A percentile compares a stretch with the other conserved stretches of the same genome.
Evolutionary conservation across 2,888 invertebrate species (phyloP).

Genomic region (Dioctria rufipes): DNA sequence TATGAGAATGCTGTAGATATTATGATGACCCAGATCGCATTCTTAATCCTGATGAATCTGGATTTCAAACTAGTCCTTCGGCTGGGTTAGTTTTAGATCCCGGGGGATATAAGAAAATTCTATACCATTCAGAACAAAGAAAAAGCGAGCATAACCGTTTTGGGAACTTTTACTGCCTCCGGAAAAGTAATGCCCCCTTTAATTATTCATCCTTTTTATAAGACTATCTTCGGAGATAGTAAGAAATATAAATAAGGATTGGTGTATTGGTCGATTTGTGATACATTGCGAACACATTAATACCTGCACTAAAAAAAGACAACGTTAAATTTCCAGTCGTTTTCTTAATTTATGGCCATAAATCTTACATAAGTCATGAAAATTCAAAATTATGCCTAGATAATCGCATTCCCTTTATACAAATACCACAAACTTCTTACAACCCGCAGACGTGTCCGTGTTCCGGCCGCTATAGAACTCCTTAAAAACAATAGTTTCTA

Average conservation of each 20-base stretch:
- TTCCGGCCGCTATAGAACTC: not conserved
- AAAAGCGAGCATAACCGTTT: not conserved
- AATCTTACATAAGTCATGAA: not conserved
- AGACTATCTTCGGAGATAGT: too few relatives aligned
- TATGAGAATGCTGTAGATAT: not conserved
- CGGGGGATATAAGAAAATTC: not conserved
- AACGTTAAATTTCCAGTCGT: too few relatives aligned
- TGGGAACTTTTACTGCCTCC: not conserved
- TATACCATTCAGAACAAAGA: not conserved
- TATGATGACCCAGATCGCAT: not conserved
- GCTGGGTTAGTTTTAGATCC: not conserved
- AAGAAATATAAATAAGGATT: too few relatives aligned
- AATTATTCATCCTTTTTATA: too few relatives aligned
- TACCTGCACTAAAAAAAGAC: too few relatives aligned
- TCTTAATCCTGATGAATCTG: not conserved
- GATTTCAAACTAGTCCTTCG: not conserved
- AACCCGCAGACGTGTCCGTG: constrained; percentile 1
- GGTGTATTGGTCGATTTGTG: too few relatives aligned
- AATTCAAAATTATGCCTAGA: not conserved
- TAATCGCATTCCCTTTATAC: not conserved
- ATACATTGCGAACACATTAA: too few relatives aligned
- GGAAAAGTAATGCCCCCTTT: not conserved
- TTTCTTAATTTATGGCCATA: not conserved
- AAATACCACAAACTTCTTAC: not conserved
- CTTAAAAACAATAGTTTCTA: not conserved